Evolutionary conservation across 2,888 invertebrate species (phyloP).

Genomic region (Toxonevra muliebris): DNA sequence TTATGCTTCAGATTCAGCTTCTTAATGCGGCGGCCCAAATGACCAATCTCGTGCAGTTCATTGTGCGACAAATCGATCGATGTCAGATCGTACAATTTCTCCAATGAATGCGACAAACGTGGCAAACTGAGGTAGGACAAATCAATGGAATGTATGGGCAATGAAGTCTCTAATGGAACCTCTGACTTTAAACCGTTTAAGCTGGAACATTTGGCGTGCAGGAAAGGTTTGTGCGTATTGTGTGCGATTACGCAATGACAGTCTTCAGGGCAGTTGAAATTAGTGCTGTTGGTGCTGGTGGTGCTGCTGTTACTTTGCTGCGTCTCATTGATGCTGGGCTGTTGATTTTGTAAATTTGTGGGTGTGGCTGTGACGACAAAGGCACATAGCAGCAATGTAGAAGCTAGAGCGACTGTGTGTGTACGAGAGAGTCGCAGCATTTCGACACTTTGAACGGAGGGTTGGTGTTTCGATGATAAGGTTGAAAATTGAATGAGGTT

Average conservation of each 20-base stretch:
- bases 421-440: slow-evolving; percentile 25
- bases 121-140: slow-evolving; percentile 72
- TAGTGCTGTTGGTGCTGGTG: slow-evolving; percentile 11
- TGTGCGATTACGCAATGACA: slow-evolving; percentile 54
- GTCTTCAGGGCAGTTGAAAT: slow-evolving; percentile 55
- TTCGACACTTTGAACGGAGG: slow-evolving; percentile 2
- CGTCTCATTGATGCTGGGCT: slow-evolving; percentile 12
- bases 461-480: background rate
- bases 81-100: slow-evolving; percentile 70
- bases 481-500: background rate
- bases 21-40: slow-evolving; percentile 70
- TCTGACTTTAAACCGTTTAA: slow-evolving; percentile 50
- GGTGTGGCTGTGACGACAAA: slow-evolving; percentile 4
- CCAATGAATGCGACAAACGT: slow-evolving; percentile 68
- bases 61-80: slow-evolving; percentile 74
- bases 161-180: slow-evolving; percentile 41
- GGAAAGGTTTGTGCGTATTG: slow-evolving; percentile 48
- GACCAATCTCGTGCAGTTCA: slow-evolving; percentile 69
- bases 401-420: background rate
- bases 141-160: slow-evolving; percentile 67
- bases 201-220: slow-evolving; percentile 62
- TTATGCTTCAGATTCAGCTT: slow-evolving; percentile 72
- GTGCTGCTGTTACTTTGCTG: slow-evolving; percentile 4
- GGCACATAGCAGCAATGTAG: slow-evolving; percentile 19
- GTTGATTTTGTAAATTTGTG: slow-evolving; percentile 32